Base-by-base conservation (phyloP, 2,113 vertebrate genomes). In the Hassar affinis region DNA sequence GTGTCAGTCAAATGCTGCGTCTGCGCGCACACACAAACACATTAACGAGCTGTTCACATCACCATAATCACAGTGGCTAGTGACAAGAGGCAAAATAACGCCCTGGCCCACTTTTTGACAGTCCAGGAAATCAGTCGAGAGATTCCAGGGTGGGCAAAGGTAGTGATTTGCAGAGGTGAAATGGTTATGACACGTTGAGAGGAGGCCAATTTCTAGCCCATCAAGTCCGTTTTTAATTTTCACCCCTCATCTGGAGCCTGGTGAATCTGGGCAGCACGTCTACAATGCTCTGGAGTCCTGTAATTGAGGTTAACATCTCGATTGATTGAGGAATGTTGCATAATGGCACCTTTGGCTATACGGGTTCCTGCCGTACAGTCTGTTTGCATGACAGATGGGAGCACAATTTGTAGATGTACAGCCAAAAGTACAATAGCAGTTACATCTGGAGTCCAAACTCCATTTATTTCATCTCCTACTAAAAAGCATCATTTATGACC, bases 141-240 rank as follows among this genome's bases (percentile, higher is more conserved):
- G 85, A 89, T 90, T 75, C 64, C 87, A 74, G 87, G 69, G 56
- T 33, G 77, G 66, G 69, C 54, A 92, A n/a, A 92, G 91, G 92
- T 92, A 91, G 91, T 93, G 90, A 94, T 94, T 94, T 94, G 83
- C 87, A 12, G 78, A 91, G 92, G 92, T 91, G 92, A 93, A 91
- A 84, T 66, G 85, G 90, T 83, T 88, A 89, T 81, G 76, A 89
- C 89, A 87, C 82, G 9, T 47, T 54, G 84, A 91, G 52, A 86
- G 78, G 75, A 78, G 88, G 88, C 86, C 85, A 93, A 94, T 94
- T 94, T 94, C 88, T 87, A 89, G 87, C 85, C 88, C 86, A 89
- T 93, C 91, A 92, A 92, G 87, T 88, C 83, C 78, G 80, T 86
- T 86, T 92, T 94, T 92, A 93, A 92, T 92, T 93, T 91, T 88